Percentiles rank a stretch among this genome's conserved stretches.
phyloP scores from a whole-genome alignment of 1,140 invertebrate species.

The Ladona fulva region DNA sequence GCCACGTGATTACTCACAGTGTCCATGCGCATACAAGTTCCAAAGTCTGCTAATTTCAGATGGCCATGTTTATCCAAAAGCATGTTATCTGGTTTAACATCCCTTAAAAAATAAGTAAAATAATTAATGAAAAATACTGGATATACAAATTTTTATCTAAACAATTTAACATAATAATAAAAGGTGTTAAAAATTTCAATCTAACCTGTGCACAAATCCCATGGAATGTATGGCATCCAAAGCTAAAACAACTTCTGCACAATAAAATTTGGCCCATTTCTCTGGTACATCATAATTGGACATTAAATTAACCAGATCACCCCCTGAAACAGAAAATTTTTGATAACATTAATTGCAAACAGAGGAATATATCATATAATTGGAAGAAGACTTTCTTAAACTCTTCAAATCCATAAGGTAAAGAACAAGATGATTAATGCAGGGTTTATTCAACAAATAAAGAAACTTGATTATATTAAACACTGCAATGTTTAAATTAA shows the following conservation, averaged over 20 bases:
- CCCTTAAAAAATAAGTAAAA: constrained; percentile 39
- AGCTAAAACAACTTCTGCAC: constrained; percentile 96
- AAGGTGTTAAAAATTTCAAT: background rate
- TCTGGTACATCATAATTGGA: constrained; percentile 98
- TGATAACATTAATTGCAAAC: no score
- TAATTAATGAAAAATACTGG: no score
- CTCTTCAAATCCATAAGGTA: no score
- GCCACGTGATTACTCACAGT: constrained; percentile 39
- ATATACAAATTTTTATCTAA: no score
- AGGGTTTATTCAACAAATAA: no score
- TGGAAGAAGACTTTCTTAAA: no score
- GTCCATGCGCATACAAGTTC: constrained; percentile 98
- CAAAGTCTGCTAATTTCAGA: constrained; percentile 97
- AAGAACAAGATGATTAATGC: no score
- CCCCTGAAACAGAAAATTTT: constrained; percentile 45
- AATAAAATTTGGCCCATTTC: constrained; percentile 99
- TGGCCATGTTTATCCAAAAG: constrained; percentile 89
- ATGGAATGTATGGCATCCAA: constrained; percentile 97
- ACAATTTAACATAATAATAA: background rate
- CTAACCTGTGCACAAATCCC: constrained; percentile 91
- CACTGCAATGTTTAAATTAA: no score
- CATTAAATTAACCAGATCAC: constrained; percentile 98
- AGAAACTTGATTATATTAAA: no score
- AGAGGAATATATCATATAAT: no score
- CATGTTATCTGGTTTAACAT: constrained; percentile 99